These are phyloP conservation scores for Odontamblyopus rebecca DNA, from an alignment of 2,797 vertebrate species.

Conservation along the genomic window DNA sequence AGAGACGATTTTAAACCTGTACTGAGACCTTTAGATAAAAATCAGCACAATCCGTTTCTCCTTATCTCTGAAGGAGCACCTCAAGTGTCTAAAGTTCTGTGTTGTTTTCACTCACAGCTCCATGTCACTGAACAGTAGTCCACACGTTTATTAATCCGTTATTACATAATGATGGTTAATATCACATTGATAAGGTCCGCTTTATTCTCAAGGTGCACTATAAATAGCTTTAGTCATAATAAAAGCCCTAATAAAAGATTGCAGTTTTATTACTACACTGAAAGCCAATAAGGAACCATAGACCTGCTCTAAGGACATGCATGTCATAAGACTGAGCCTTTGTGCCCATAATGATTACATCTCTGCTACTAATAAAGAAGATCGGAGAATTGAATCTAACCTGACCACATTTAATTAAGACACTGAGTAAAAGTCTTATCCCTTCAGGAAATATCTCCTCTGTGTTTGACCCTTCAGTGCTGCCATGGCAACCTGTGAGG, in stretches of 20 bases:
- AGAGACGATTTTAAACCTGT: not conserved
- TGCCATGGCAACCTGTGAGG: too few relatives aligned
- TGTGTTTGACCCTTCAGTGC: too few relatives aligned
- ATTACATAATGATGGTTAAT: constrained; percentile 10
- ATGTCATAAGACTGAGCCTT: not conserved
- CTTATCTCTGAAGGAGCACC: constrained; percentile 11
- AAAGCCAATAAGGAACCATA: not conserved
- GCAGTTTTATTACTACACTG: not conserved
- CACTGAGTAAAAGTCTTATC: too few relatives aligned
- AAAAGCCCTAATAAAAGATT: not conserved
- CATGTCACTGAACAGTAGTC: constrained; percentile 14
- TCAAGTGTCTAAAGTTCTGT: constrained; percentile 11
- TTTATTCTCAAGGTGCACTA: too few relatives aligned
- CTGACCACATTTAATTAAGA: too few relatives aligned
- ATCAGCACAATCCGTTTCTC: not conserved
- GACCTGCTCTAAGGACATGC: too few relatives aligned
- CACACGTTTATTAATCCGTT: constrained; percentile 15
- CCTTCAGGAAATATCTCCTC: too few relatives aligned
- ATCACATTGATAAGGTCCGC: constrained; percentile 41
- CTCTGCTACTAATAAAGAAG: too few relatives aligned
- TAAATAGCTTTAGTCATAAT: too few relatives aligned
- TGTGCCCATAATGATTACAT: not conserved
- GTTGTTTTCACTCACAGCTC: constrained; percentile 6
- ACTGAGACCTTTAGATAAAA: not conserved
- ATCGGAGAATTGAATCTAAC: too few relatives aligned